Conservation (phyloP, 30 jellyfish, hydroid and myxozoan genomes). For the Mastigias papua region DNA sequence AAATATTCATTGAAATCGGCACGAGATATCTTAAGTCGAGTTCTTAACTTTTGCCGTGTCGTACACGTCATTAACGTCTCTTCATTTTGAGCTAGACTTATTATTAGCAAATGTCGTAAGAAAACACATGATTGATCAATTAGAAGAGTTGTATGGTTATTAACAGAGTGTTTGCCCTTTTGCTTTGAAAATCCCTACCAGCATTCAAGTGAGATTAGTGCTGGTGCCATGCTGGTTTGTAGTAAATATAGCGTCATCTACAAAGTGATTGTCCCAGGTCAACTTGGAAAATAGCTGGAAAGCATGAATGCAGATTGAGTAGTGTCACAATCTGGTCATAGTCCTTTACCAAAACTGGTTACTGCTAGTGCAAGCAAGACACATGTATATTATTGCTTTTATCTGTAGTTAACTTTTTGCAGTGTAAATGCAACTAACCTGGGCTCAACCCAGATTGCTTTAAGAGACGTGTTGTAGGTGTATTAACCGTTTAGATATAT, state of each 20-base stretch:
- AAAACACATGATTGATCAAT: background rate
- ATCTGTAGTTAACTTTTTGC: no score
- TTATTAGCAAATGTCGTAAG: background rate
- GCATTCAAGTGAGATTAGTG: background rate
- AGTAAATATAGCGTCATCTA: background rate
- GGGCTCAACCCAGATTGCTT: no score
- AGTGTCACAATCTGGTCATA: no score
- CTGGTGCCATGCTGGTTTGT: background rate
- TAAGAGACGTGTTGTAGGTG: no score
- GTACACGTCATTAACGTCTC: background rate
- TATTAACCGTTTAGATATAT: no score
- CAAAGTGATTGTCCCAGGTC: background rate
- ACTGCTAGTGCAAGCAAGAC: no score
- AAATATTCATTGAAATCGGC: slow-evolving; percentile 33
- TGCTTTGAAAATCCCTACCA: background rate
- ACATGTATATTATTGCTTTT: no score
- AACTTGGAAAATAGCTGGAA: no score
- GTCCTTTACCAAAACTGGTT: no score
- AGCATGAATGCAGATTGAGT: no score
- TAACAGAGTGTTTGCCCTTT: background rate
- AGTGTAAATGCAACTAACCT: no score
- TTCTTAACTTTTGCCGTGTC: slow-evolving; percentile 15
- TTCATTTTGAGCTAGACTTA: background rate
- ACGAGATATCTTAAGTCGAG: background rate
- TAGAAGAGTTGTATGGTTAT: background rate